A percentile compares a stretch with the other conserved stretches of the same genome.
Conservation (phyloP, 2,888 invertebrate species). For the Lepetodrilus schrolli region DNA sequence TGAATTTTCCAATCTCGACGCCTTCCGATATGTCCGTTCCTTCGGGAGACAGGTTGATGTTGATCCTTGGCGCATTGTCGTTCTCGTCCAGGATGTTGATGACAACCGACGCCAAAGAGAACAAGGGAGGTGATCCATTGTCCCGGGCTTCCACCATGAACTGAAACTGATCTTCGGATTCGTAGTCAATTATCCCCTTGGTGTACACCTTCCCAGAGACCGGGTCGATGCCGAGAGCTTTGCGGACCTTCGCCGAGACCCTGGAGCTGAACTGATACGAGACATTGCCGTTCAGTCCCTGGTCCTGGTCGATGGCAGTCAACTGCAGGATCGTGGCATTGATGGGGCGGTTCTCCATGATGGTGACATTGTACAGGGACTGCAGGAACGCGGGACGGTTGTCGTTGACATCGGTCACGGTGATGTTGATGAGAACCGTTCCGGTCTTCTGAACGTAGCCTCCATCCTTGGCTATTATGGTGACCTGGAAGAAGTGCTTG, state of each 20-base stretch:
- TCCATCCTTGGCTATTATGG: constrained; percentile 63
- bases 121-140: constrained; percentile 50
- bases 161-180: constrained; percentile 83
- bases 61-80: constrained; percentile 90
- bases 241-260: constrained; percentile 51
- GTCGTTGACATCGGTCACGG: constrained; percentile 65
- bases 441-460: constrained; percentile 58
- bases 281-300: constrained; percentile 83
- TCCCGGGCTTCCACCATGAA: constrained; percentile 79
- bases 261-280: constrained; percentile 73
- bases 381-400: constrained; percentile 59
- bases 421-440: constrained; percentile 56
- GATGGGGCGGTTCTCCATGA: constrained; percentile 54
- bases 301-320: constrained; percentile 88
- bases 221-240: constrained; percentile 81
- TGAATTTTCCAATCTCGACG: constrained; percentile 90
- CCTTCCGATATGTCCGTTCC: constrained; percentile 78
- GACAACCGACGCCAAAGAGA: constrained; percentile 80
- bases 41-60: constrained; percentile 89
- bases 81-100: constrained; percentile 81
- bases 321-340: constrained; percentile 76
- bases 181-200: constrained; percentile 87
- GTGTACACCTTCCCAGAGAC: constrained; percentile 90
- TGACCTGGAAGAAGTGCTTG: constrained; percentile 50
- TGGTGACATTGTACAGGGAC: constrained; percentile 52